A percentile compares a stretch with the other conserved stretches of the same genome.
phyloP scores from a whole-genome alignment of 2,888 invertebrate genomes.

The Gymnoscelis rufifasciata region DNA sequence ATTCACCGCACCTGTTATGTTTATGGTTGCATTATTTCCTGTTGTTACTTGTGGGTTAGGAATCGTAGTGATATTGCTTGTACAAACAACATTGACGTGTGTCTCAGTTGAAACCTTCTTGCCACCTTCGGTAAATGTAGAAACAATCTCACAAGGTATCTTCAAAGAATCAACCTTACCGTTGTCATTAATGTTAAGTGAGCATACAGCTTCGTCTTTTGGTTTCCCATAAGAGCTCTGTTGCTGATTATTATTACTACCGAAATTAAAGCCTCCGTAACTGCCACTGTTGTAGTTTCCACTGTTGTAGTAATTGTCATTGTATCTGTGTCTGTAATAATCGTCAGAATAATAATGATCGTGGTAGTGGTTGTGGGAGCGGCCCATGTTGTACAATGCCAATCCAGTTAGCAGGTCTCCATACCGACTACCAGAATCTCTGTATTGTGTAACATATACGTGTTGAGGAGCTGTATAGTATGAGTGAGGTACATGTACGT shows the following conservation, averaged over 20 bases:
- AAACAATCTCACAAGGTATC: conserved; percentile 70
- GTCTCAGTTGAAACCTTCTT: conserved; percentile 35
- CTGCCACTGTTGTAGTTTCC: conserved; percentile 2
- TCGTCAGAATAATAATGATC: conserved; percentile 64
- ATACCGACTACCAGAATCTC: conserved; percentile 61
- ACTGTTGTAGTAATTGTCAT: conserved; percentile 19
- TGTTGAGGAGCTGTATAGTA: conserved; percentile 60
- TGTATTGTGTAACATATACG: conserved; percentile 59
- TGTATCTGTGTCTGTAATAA: conserved; percentile 55
- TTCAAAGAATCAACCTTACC: conserved; percentile 46
- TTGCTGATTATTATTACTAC: background rate
- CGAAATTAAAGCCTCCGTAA: background rate
- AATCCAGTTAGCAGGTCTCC: conserved; percentile 62
- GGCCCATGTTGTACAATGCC: conserved; percentile 63
- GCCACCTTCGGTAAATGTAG: conserved; percentile 60
- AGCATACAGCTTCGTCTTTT: conserved; percentile 50
- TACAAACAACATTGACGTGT: conserved; percentile 48
- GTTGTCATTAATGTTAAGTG: conserved; percentile 55
- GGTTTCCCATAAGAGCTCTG: conserved; percentile 29
- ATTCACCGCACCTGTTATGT: background rate
- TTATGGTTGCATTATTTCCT: conserved; percentile 10
- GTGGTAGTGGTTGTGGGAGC: conserved; percentile 55
- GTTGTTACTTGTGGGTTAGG: conserved; percentile 8
- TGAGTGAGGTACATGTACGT: conserved; percentile 24
- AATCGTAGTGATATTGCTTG: conserved; percentile 31